Evolutionary conservation across 2,113 vertebrate species (phyloP), one percentile per base, ranked within the genome.

Genomic region (Halcyon senegalensis): DNA sequence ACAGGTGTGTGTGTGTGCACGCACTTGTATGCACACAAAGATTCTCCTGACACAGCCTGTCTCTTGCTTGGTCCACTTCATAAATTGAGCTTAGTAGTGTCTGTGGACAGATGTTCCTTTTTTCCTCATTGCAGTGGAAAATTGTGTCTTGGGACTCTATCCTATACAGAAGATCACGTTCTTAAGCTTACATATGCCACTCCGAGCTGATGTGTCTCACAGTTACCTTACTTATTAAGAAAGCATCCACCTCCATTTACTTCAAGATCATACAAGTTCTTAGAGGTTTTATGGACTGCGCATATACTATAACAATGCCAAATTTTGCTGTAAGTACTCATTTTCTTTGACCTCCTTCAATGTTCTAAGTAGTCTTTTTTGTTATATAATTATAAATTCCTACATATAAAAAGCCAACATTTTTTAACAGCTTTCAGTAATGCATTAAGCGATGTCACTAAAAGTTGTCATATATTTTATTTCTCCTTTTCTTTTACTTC

Each of bases 1-100:
- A 0, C 0, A 0, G 17, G 10, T 9, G 0, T 3, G 8, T 35
- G 11, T 13, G 6, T 23, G 30, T 13, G 16, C 1, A 14, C 1
- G 19, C 46, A 46, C 46, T 20, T 46, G 9, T 7, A 23, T 16
- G n/a, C 43, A 51, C 6, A 31, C 11, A 30, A 43, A 79, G 10
- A 8, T n/a, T 67, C 48, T 66, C 41, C 56, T 59, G 51, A 67
- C 11, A 66, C 21, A 18, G 11, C 7, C 43, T 8, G 5, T 28
- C n/a, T 74, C 28, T 59, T 2, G 0, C 50, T 46, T 83, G 9
- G 11, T 8, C 30, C n/a, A 19, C 3, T 69, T 81, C 25, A 70
- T 28, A 63, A 87, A 67, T 0, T 70, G 41, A 84, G 24, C 2
- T 56, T 23, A 68, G 24, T 2, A 0, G 4, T 11, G 16, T 35